Percentiles rank a stretch among this genome's conserved stretches.
Conservation (phyloP, 1,140 invertebrate species). For the Drosophila kohkoa region DNA sequence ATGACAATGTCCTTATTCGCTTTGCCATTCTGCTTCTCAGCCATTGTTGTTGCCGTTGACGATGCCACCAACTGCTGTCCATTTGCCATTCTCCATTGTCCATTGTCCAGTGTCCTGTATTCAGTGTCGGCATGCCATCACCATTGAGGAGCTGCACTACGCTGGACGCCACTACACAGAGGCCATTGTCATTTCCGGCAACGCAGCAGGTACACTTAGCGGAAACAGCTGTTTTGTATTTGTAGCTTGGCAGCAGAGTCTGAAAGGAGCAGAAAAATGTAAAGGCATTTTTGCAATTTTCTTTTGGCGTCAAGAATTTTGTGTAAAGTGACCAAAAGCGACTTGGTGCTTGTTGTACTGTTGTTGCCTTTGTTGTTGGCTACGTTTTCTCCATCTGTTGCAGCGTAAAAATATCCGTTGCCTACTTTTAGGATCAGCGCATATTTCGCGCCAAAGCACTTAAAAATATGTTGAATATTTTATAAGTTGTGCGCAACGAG, state of each 20-base stretch:
- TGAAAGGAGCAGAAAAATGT: constrained; percentile 23
- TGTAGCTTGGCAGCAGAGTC: not conserved
- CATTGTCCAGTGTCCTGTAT: constrained; percentile 3
- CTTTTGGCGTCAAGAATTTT: constrained; percentile 28
- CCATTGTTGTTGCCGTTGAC: constrained; percentile 26
- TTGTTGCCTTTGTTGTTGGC: constrained; percentile 29
- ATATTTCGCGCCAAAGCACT: constrained; percentile 71
- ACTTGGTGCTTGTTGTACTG: constrained; percentile 16
- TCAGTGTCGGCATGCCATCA: constrained; percentile 38
- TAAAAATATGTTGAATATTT: constrained; percentile 79
- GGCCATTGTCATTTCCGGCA: constrained; percentile 68
- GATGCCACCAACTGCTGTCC: constrained; percentile 39
- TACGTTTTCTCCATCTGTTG: not conserved
- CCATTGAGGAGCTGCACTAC: constrained; percentile 42
- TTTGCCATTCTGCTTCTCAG: constrained; percentile 22
- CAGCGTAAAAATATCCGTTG: constrained; percentile 36
- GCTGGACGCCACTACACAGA: constrained; percentile 27
- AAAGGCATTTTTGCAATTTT: constrained; percentile 69
- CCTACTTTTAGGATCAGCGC: constrained; percentile 72
- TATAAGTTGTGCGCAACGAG: constrained; percentile 48
- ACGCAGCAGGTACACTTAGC: constrained; percentile 66
- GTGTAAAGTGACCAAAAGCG: constrained; percentile 52
- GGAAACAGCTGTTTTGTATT: constrained; percentile 66
- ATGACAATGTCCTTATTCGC: constrained; percentile 49
- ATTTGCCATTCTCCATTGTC: constrained; percentile 35